Evolutionary conservation across 2,113 vertebrate species (phyloP).

Genomic region (Galeopterus variegatus): DNA sequence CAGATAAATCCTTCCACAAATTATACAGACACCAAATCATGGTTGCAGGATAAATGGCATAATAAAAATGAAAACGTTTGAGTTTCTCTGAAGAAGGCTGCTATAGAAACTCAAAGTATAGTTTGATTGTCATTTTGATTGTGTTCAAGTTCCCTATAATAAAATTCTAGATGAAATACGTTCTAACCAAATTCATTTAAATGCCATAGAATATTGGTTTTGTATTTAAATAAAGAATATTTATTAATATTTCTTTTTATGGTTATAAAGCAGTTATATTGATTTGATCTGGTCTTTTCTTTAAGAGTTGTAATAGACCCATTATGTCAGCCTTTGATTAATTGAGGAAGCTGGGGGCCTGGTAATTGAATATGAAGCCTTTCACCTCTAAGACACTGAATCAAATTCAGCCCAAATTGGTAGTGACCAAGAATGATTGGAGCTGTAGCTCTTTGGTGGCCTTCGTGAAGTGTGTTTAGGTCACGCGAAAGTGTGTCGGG

Average conservation of each 20-base stretch:
- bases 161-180: not conserved
- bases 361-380: conserved; percentile 82
- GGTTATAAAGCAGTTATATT: conserved; percentile 60
- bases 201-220: not conserved
- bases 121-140: conserved; percentile 28
- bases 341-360: conserved; percentile 71
- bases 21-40: not conserved
- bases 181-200: conserved; percentile 55
- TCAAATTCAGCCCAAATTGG: conserved; percentile 81
- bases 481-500: not conserved
- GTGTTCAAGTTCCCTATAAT: conserved; percentile 53
- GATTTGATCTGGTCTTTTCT: conserved; percentile 67
- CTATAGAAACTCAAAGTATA: not conserved
- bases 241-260: conserved; percentile 65
- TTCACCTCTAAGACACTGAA: conserved; percentile 83
- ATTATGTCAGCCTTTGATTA: conserved; percentile 84
- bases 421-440: conserved; percentile 79
- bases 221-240: conserved; percentile 65
- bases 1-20: conserved; percentile 26
- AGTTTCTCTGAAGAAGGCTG: conserved; percentile 40
- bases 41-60: not conserved
- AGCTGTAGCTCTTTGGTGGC: conserved; percentile 63
- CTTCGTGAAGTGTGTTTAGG: conserved; percentile 67
- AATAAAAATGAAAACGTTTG: conserved; percentile 47
- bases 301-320: conserved; percentile 67